A percentile compares a stretch with the other conserved stretches of the same genome.
These are phyloP conservation scores for Dasyprocta punctata DNA, from an alignment of 2,113 vertebrate species.

Conservation along the genomic window DNA sequence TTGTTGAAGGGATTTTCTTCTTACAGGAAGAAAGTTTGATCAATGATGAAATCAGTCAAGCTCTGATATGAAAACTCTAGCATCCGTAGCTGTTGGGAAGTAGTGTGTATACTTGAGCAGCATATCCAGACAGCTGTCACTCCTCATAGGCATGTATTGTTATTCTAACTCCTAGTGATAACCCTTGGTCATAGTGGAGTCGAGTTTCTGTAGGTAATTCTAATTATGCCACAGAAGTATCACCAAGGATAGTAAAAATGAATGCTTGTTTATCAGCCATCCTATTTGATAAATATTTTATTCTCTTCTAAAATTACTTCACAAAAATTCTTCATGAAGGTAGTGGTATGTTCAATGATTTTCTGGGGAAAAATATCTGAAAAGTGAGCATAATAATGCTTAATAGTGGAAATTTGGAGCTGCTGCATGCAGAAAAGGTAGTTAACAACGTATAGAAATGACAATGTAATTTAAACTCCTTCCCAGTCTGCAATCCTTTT, in stretches of 20 bases:
- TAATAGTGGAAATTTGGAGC: background rate
- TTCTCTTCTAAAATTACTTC: background rate
- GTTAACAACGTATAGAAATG: background rate
- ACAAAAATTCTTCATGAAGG: background rate
- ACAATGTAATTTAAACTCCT: background rate
- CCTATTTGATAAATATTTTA: background rate
- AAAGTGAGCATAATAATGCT: background rate
- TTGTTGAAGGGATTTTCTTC: background rate
- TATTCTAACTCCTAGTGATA: background rate
- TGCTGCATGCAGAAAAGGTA: background rate
- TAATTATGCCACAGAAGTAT: background rate
- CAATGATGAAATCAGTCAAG: background rate
- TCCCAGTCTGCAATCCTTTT: background rate
- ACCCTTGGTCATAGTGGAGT: background rate
- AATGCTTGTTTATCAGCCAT: background rate
- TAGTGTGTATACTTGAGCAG: background rate
- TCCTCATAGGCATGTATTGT: accelerated
- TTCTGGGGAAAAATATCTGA: background rate
- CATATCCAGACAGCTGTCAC: background rate
- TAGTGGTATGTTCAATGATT: background rate
- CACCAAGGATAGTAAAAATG: background rate
- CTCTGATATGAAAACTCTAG: background rate
- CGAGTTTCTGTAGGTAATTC: background rate
- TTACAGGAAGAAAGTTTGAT: background rate
- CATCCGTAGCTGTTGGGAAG: background rate